A percentile compares a stretch with the other conserved stretches of the same genome.
Conservation (phyloP, 1,140 invertebrate genomes). For the Panulirus ornatus region DNA sequence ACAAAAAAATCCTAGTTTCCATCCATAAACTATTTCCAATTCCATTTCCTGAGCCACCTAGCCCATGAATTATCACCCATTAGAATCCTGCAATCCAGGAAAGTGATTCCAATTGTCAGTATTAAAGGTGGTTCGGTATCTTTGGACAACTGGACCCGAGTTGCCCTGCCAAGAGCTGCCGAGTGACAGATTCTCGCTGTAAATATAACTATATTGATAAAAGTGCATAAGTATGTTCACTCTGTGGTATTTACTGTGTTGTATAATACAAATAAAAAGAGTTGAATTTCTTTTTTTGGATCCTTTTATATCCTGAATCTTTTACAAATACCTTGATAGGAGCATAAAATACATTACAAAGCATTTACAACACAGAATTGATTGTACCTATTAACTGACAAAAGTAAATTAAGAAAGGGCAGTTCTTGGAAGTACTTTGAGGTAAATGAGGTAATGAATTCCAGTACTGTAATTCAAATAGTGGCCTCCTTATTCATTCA, state of each 20-base stretch:
- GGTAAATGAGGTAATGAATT: no score
- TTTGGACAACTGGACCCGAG: background rate
- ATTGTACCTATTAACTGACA: no score
- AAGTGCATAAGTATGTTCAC: conserved; percentile 1
- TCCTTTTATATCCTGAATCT: background rate
- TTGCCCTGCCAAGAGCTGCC: background rate
- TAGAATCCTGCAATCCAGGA: background rate
- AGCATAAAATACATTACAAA: no score
- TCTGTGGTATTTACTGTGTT: background rate
- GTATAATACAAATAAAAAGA: conserved; percentile 19
- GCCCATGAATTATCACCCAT: background rate
- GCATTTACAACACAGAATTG: no score
- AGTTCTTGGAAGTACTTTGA: no score
- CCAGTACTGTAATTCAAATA: no score
- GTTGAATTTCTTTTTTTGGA: background rate
- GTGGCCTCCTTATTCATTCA: no score
- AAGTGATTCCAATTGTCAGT: background rate
- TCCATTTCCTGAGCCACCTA: background rate
- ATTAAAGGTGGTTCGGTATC: background rate
- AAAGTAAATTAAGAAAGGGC: no score
- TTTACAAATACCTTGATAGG: no score
- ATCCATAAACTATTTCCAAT: background rate
- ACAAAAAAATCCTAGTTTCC: no score
- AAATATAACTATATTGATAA: background rate
- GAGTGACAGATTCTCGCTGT: background rate